Conservation (phyloP, 2,113 vertebrate species). For the Petroica traversi region DNA sequence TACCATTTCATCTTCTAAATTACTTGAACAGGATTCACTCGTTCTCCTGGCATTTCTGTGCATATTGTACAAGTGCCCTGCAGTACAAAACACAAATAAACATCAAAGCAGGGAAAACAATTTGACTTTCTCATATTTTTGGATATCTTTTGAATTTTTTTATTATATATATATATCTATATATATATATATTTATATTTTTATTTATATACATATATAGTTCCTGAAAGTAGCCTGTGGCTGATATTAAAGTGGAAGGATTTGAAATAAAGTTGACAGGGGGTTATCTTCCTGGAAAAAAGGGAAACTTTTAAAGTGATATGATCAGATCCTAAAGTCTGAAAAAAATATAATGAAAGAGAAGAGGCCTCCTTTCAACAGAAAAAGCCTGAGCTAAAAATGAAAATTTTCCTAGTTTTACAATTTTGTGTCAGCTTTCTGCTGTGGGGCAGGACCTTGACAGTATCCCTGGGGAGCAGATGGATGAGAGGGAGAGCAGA, state of each 20-base stretch:
- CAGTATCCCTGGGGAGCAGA: background rate
- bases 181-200: background rate
- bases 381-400: background rate
- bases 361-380: background rate
- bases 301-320: conserved; percentile 2
- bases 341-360: background rate
- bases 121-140: conserved; percentile 57
- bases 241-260: conserved; percentile 47
- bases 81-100: conserved; percentile 57
- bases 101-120: conserved; percentile 65
- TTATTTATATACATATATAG: background rate
- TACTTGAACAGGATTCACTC: conserved; percentile 57
- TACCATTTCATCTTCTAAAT: conserved; percentile 24
- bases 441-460: background rate
- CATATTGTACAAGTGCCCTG: conserved; percentile 3
- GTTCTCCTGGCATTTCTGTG: conserved; percentile 41
- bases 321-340: background rate
- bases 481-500: background rate
- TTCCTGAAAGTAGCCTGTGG: conserved; percentile 55
- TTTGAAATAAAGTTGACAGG: conserved; percentile 60
- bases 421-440: background rate
- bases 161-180: background rate
- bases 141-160: background rate
- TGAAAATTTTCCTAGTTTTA: background rate
- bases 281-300: conserved; percentile 31